These are phyloP conservation scores for Homarus gammarus DNA, from an alignment of 2,888 invertebrate genomes.

Conservation along the genomic window DNA sequence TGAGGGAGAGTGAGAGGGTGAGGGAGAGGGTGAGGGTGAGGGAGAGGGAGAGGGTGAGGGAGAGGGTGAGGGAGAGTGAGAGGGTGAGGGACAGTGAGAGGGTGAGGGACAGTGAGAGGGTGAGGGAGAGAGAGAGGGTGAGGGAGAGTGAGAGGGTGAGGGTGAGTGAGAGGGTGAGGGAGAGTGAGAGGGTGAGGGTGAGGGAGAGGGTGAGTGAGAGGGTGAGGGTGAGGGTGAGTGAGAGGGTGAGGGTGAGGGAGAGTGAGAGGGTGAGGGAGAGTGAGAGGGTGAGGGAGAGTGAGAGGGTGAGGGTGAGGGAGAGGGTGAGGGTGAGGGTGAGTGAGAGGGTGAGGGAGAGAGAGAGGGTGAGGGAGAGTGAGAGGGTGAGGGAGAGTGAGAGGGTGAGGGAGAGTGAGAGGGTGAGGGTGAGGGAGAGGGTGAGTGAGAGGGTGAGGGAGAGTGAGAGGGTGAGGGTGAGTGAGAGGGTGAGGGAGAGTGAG, in stretches of 20 bases:
- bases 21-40: too few species aligned
- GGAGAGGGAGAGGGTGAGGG: too few species aligned
- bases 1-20: too few species aligned
- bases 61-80: neutral
- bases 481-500: slow-evolving; percentile 20
- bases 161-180: neutral
- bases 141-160: slow-evolving; percentile 14
- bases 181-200: too few species aligned
- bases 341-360: neutral
- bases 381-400: too few species aligned
- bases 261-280: neutral
- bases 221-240: too few species aligned
- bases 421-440: too few species aligned
- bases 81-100: neutral
- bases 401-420: too few species aligned
- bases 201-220: too few species aligned
- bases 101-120: slow-evolving; percentile 19
- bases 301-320: slow-evolving; percentile 6
- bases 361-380: too few species aligned
- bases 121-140: slow-evolving; percentile 3
- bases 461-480: neutral
- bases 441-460: neutral
- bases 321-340: slow-evolving; percentile 10
- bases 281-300: slow-evolving; percentile 21
- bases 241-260: neutral